Evolutionary conservation across 1,140 invertebrate species (phyloP).

Genomic region (Colletes gigas): DNA sequence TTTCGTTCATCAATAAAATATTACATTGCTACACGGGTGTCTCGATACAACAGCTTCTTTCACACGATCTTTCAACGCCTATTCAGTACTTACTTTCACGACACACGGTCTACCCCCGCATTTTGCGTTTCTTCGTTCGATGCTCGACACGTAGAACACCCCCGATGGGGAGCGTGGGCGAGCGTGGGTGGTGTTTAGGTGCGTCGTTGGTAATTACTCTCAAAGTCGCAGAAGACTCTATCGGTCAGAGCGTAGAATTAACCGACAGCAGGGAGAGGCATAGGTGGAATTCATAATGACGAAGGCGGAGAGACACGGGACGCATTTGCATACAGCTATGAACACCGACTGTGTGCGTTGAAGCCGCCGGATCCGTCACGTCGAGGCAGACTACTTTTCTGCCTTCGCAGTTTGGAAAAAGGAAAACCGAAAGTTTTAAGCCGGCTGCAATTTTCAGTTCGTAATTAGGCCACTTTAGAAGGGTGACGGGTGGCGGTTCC

Average conservation of each 20-base stretch:
- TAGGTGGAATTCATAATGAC: constrained; percentile 66
- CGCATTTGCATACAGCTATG: constrained; percentile 49
- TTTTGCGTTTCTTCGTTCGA: constrained; percentile 13
- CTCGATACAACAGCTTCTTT: neutral
- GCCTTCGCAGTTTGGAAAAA: constrained; percentile 36
- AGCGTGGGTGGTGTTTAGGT: constrained; percentile 72
- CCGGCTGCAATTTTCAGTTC: constrained; percentile 45
- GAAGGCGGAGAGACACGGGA: neutral
- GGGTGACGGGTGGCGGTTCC: neutral
- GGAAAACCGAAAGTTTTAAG: constrained; percentile 35
- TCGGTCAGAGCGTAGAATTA: constrained; percentile 69
- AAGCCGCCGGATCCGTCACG: constrained; percentile 52
- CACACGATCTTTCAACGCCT: neutral
- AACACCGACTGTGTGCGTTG: neutral
- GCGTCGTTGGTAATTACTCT: constrained; percentile 71
- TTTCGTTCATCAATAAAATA: no score
- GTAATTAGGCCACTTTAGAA: constrained; percentile 48
- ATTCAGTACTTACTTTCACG: constrained; percentile 8
- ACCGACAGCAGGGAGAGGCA: constrained; percentile 28
- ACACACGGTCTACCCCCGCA: neutral
- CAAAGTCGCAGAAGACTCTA: constrained; percentile 67
- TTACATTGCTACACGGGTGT: no score
- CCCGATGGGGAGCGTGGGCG: constrained; percentile 58
- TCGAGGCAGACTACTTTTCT: constrained; percentile 43
- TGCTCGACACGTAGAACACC: constrained; percentile 28